Base-by-base conservation (phyloP, 1,140 invertebrate genomes). In the Neomicropteryx cornuta region DNA sequence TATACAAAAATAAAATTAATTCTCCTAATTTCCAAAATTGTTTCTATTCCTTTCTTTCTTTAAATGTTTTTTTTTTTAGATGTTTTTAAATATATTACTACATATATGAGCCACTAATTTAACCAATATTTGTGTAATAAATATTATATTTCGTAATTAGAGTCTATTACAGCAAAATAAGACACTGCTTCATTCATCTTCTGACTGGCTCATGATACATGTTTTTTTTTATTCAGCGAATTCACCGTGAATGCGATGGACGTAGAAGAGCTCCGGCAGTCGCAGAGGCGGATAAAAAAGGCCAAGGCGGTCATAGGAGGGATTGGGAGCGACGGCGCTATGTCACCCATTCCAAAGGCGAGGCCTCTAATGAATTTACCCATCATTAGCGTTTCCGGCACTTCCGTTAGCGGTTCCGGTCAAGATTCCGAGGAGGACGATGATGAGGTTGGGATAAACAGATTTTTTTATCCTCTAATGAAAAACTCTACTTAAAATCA, bases 181-280 rank as follows among this genome's bases (percentile, higher is more conserved):
- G n/a, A n/a, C n/a, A n/a, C n/a, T n/a, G n/a, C n/a, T n/a, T n/a
- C n/a, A n/a, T n/a, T n/a, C n/a, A n/a, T n/a, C n/a, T n/a, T n/a
- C n/a, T n/a, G n/a, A n/a, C n/a, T n/a, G n/a, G n/a, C n/a, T n/a
- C n/a, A n/a, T n/a, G n/a, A n/a, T n/a, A n/a, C n/a, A n/a, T n/a
- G n/a, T n/a, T 44, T 34, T 38, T 33, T 27, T 37, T 45, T 40
- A 39, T 49, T 18, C 42, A 87, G 82, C 50, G 83, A 87, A 49
- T 90, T 84, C 51, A 86, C 83, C 39, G 83, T 90, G 18, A 88
- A 83, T 52, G 85, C 85, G 27, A 87, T 89, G 75, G 84, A 89
- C 52, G 82, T 81, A 11, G 82, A 87, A 37, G 85, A 89, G 53
- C 58, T 89, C 35, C 66, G 84, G 13, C 81, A 83, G 51, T 88